Conservation (phyloP, 53 echinoderm and acorn worm genomes). For the Astropecten irregularis region DNA sequence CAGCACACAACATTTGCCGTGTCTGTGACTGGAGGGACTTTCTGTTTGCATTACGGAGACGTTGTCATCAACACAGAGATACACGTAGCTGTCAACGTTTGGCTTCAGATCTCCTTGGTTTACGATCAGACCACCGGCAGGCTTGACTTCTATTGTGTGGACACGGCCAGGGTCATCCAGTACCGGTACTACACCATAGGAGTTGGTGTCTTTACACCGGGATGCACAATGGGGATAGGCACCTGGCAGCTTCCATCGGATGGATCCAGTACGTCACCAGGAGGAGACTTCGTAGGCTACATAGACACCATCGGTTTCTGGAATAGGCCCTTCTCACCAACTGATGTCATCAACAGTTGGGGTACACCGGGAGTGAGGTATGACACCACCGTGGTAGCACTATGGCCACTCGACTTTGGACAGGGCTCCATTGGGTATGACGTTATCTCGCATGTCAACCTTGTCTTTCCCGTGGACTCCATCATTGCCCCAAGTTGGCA, state of each 20-base stretch:
- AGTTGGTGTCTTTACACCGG: slow-evolving; percentile 56
- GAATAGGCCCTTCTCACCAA: slow-evolving; percentile 52
- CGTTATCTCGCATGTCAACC: slow-evolving; percentile 43
- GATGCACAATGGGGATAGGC: slow-evolving; percentile 75
- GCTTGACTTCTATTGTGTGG: slow-evolving; percentile 67
- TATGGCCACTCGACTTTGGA: slow-evolving; percentile 75
- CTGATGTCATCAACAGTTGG: slow-evolving; percentile 75
- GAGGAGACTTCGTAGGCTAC: slow-evolving; percentile 56
- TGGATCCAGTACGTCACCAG: slow-evolving; percentile 59
- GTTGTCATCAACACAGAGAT: slow-evolving; percentile 60
- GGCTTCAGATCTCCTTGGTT: slow-evolving; percentile 79
- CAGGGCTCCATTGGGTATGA: slow-evolving; percentile 59
- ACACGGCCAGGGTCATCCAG: slow-evolving; percentile 45
- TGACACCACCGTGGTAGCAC: slow-evolving; percentile 60
- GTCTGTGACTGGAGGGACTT: slow-evolving; percentile 43
- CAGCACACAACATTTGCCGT: slow-evolving; percentile 66
- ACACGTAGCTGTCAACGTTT: slow-evolving; percentile 51
- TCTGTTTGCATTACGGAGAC: slow-evolving; percentile 67
- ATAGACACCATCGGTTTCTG: slow-evolving; percentile 60
- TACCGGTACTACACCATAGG: slow-evolving; percentile 58
- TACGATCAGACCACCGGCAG: slow-evolving; percentile 57
- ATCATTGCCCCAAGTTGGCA: slow-evolving; percentile 66
- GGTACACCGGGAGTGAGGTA: slow-evolving; percentile 24
- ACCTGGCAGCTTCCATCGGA: slow-evolving; percentile 76
- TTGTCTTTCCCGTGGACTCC: slow-evolving; percentile 60